Evolutionary conservation across 1,140 invertebrate species (phyloP).

Genomic region (Ceratoteleas bidentatus): DNA sequence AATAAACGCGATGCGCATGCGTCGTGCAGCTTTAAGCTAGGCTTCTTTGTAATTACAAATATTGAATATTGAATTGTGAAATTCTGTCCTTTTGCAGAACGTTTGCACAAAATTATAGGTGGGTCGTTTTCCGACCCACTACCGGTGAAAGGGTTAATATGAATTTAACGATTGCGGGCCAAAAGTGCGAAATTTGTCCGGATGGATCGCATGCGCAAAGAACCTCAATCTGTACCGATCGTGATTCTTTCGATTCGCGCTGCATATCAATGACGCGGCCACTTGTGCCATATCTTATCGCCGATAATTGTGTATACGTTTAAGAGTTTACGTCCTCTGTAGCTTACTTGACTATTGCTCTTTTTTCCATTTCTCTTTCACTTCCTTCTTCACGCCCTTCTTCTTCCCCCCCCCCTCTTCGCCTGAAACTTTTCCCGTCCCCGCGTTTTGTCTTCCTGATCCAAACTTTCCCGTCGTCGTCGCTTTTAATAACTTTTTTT

Average conservation of each 20-base stretch:
- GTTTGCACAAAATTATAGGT: too few species aligned
- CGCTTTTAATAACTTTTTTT: neutral
- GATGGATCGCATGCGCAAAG: conserved; percentile 55
- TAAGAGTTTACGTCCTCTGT: conserved; percentile 56
- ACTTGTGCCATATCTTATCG: conserved; percentile 61
- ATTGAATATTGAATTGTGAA: too few species aligned
- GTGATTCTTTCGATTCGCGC: conserved; percentile 60
- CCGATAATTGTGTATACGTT: conserved; percentile 65
- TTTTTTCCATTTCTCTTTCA: conserved; percentile 39
- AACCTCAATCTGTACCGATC: conserved; percentile 60
- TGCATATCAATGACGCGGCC: conserved; percentile 63
- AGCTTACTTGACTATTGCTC: conserved; percentile 39
- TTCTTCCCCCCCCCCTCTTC: neutral
- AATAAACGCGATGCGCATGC: too few species aligned
- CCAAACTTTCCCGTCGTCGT: conserved; percentile 27
- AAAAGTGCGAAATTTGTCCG: conserved; percentile 56
- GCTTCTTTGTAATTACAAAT: too few species aligned
- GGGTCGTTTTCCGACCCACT: too few species aligned
- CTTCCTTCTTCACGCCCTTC: conserved; percentile 37
- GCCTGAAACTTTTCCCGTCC: neutral
- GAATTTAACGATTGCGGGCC: conserved; percentile 26
- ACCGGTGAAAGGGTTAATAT: too few species aligned
- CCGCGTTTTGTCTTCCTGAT: conserved; percentile 2
- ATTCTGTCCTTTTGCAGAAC: too few species aligned
- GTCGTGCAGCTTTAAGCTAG: too few species aligned